These are phyloP conservation scores for Cremastinae sp. DNA, from an alignment of 2,888 invertebrate species.

Conservation along the genomic window DNA sequence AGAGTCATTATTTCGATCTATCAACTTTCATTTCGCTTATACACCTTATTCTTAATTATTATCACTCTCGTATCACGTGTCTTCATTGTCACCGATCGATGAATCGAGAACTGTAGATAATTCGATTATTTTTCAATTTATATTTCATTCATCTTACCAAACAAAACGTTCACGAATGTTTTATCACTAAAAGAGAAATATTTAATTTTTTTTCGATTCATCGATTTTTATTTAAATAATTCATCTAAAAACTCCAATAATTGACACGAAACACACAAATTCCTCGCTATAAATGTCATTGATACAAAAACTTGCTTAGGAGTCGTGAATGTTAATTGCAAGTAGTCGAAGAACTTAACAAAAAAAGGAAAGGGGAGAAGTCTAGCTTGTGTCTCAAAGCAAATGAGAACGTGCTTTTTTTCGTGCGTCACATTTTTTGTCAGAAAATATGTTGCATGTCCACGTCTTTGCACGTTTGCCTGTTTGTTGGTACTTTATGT, in stretches of 20 bases:
- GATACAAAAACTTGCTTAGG: constrained; percentile 33
- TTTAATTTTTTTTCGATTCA: too few species aligned
- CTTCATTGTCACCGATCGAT: too few species aligned
- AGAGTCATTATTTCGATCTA: constrained; percentile 9
- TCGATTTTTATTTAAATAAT: constrained; percentile 23
- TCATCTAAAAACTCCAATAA: not conserved
- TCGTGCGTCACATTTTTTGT: constrained; percentile 50
- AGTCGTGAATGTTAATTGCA: constrained; percentile 38
- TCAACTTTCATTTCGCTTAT: constrained; percentile 7
- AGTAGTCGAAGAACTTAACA: constrained; percentile 35
- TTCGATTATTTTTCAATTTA: not conserved
- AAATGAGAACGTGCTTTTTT: constrained; percentile 46
- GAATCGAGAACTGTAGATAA: too few species aligned
- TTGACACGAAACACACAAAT: constrained; percentile 14
- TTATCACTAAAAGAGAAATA: too few species aligned
- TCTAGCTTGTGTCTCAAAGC: constrained; percentile 33
- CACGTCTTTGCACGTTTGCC: constrained; percentile 25
- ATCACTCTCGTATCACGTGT: not conserved
- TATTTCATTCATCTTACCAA: too few species aligned
- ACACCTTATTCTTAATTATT: not conserved
- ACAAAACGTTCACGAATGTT: too few species aligned
- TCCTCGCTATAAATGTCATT: constrained; percentile 40
- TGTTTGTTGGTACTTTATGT: constrained; percentile 25
- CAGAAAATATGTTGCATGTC: constrained; percentile 35
- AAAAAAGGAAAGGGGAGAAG: constrained; percentile 23